Evolutionary conservation across 2,113 vertebrate genomes (phyloP).

Genomic region (Nycticryphes semicollaris): DNA sequence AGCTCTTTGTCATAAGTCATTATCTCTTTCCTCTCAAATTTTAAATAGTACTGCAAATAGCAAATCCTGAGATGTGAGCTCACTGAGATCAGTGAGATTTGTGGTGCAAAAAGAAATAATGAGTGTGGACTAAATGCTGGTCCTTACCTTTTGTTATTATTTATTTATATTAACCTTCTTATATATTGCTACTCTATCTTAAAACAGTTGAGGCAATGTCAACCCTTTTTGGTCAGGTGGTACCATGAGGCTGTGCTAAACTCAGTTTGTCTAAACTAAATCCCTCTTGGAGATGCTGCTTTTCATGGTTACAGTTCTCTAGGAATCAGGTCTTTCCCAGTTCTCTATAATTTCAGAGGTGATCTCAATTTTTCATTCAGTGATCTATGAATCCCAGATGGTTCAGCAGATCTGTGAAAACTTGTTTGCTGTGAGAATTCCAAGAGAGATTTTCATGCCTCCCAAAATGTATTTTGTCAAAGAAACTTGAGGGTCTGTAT

Average conservation of each 20-base stretch:
- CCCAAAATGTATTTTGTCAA: not conserved
- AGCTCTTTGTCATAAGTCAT: not conserved
- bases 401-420: not conserved
- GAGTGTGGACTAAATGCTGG: not conserved
- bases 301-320: not conserved
- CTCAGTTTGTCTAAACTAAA: not conserved
- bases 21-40: not conserved
- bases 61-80: not conserved
- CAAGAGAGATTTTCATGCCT: not conserved
- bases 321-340: not conserved
- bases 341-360: not conserved
- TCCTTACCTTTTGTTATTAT: not conserved
- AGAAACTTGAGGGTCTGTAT: not conserved
- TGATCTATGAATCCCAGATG: slow-evolving; percentile 33
- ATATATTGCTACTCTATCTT: not conserved
- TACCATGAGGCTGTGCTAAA: not conserved
- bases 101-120: not conserved
- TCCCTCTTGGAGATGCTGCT: not conserved
- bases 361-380: not conserved
- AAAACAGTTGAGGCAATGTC: not conserved
- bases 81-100: not conserved
- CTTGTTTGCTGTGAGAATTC: not conserved
- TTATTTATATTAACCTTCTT: not conserved
- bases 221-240: not conserved
- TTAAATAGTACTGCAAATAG: not conserved